phyloP scores from a whole-genome alignment of 2,797 vertebrate species.

The Paratrypauchen microcephalus region DNA sequence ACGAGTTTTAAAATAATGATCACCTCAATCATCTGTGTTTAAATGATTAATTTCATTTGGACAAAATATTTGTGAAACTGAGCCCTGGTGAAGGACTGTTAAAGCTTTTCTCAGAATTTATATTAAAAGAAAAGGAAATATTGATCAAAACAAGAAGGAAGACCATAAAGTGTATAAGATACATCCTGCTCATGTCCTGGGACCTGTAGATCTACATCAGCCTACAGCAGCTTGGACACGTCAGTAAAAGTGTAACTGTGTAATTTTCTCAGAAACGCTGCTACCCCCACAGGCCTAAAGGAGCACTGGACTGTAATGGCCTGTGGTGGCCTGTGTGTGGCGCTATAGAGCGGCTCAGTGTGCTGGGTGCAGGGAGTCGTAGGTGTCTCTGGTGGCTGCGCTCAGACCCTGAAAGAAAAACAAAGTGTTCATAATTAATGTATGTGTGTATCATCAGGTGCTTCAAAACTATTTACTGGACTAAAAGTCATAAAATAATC shows the following conservation, averaged over 20 bases:
- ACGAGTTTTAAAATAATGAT: neutral
- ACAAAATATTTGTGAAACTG: neutral
- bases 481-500: too few species aligned
- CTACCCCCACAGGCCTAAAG: too few species aligned
- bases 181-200: neutral
- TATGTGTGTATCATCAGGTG: neutral
- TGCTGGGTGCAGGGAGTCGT: neutral
- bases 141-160: neutral
- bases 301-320: neutral
- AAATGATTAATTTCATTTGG: neutral
- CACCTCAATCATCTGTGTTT: neutral
- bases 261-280: too few species aligned
- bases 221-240: too few species aligned
- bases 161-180: neutral
- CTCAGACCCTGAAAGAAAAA: neutral
- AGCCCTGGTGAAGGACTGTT: neutral
- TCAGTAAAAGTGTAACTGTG: too few species aligned
- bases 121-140: neutral
- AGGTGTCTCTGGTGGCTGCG: neutral
- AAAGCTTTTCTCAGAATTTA: neutral
- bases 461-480: too few species aligned
- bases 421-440: too few species aligned
- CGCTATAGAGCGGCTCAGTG: neutral
- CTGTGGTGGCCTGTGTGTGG: neutral
- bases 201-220: too few species aligned